phyloP scores from a whole-genome alignment of 2,797 vertebrate species.

The Pipistrellus nathusii region DNA sequence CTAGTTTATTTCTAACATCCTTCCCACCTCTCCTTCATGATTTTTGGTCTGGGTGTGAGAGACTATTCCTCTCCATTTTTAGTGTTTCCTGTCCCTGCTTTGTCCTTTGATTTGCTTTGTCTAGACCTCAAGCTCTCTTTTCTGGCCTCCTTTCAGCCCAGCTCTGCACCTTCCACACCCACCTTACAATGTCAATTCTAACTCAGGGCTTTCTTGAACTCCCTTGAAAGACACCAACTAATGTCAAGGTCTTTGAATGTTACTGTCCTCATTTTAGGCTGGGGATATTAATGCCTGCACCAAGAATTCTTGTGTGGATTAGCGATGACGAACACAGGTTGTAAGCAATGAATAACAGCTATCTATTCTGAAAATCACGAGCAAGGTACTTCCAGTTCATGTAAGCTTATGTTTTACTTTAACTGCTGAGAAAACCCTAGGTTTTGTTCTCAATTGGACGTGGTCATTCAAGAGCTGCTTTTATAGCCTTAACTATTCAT shows the following conservation, averaged over 20 bases:
- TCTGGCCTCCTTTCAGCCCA: not conserved
- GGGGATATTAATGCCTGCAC: not conserved
- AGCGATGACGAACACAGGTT: not conserved
- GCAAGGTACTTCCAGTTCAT: not conserved
- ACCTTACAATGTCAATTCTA: not conserved
- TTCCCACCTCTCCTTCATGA: not conserved
- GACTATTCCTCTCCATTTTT: not conserved
- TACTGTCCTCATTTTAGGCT: not conserved
- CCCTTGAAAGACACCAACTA: not conserved
- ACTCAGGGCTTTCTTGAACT: not conserved
- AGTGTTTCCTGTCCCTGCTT: not conserved
- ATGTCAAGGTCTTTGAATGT: not conserved
- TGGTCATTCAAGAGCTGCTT: constrained; percentile 71
- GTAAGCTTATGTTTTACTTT: constrained; percentile 40
- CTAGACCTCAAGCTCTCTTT: not conserved
- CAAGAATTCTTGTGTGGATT: not conserved
- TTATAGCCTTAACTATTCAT: constrained; percentile 77
- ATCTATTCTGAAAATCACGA: not conserved
- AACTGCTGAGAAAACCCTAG: constrained; percentile 67
- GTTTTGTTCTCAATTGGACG: constrained; percentile 68
- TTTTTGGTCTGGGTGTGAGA: not conserved
- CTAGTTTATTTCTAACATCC: not conserved
- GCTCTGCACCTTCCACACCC: not conserved
- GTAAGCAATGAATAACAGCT: not conserved
- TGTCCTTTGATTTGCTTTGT: not conserved